These are phyloP conservation scores for Hirtodrosophila trivittata DNA, from an alignment of 2,888 invertebrate genomes.

Conservation along the genomic window DNA sequence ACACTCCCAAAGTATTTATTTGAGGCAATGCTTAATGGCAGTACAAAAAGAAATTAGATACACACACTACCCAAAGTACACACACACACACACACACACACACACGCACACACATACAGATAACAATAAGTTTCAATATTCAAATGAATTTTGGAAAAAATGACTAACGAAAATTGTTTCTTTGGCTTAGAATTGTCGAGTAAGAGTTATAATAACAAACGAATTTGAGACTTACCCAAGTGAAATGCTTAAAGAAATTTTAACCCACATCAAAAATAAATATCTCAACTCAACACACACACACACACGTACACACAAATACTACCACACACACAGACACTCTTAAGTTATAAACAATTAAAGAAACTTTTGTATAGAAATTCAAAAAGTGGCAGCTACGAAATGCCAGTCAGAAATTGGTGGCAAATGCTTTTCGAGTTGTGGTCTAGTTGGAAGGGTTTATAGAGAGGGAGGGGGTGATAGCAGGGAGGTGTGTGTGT, in stretches of 20 bases:
- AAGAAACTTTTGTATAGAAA: conserved; percentile 68
- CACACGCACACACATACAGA: conserved; percentile 24
- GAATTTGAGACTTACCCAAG: conserved; percentile 37
- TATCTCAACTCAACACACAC: conserved; percentile 48
- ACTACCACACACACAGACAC: conserved; percentile 19
- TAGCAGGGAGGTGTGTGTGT: background rate
- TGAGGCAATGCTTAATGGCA: conserved; percentile 56
- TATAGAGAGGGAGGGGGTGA: background rate
- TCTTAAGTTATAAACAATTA: conserved; percentile 63
- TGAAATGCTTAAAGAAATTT: conserved; percentile 64
- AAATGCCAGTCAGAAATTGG: conserved; percentile 61
- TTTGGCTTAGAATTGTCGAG: conserved; percentile 57
- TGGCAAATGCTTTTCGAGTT: conserved; percentile 48
- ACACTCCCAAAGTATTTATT: conserved; percentile 34
- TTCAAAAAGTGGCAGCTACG: conserved; percentile 60
- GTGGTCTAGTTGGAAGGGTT: conserved; percentile 5
- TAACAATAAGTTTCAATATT: conserved; percentile 68
- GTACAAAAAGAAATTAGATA: conserved; percentile 74
- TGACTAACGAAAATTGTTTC: conserved; percentile 67
- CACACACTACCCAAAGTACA: conserved; percentile 49
- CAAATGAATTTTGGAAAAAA: conserved; percentile 72
- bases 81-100: conserved; percentile 17
- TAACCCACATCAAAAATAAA: conserved; percentile 73
- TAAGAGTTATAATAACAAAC: conserved; percentile 51
- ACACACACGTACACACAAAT: conserved; percentile 15